Evolutionary conservation across 2,888 invertebrate species (phyloP).

Genomic region (Campoletis raptor): DNA sequence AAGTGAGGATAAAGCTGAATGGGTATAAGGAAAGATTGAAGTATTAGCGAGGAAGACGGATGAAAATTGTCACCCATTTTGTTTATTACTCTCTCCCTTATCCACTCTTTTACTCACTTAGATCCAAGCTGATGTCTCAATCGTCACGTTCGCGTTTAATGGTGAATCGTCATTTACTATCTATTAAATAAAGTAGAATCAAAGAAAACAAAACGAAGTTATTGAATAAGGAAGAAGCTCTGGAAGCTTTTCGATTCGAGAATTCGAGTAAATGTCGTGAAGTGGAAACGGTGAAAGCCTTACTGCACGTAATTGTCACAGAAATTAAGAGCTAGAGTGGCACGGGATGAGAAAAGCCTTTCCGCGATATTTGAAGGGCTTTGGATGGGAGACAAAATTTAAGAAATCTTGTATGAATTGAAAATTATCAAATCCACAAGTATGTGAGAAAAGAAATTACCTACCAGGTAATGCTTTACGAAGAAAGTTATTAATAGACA

Average conservation of each 20-base stretch:
- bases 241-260: slow-evolving; percentile 7
- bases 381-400: slow-evolving; percentile 39
- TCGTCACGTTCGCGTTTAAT: slow-evolving; percentile 16
- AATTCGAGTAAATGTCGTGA: slow-evolving; percentile 37
- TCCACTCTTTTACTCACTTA: neutral
- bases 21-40: neutral
- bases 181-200: neutral
- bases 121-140: slow-evolving; percentile 7
- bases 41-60: slow-evolving; percentile 20
- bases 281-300: slow-evolving; percentile 9
- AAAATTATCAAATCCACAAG: slow-evolving; percentile 34
- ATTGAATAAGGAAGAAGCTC: neutral
- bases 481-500: neutral
- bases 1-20: neutral
- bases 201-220: neutral
- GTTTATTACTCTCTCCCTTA: neutral
- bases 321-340: slow-evolving; percentile 4
- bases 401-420: slow-evolving; percentile 25
- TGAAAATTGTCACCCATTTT: slow-evolving; percentile 25
- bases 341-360: neutral
- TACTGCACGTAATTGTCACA: neutral
- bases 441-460: slow-evolving; percentile 38
- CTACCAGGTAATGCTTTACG: neutral
- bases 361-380: neutral
- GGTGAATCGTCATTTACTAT: slow-evolving; percentile 44